Conservation (phyloP, 2,797 vertebrate genomes). For the Sebastes nivosus region DNA sequence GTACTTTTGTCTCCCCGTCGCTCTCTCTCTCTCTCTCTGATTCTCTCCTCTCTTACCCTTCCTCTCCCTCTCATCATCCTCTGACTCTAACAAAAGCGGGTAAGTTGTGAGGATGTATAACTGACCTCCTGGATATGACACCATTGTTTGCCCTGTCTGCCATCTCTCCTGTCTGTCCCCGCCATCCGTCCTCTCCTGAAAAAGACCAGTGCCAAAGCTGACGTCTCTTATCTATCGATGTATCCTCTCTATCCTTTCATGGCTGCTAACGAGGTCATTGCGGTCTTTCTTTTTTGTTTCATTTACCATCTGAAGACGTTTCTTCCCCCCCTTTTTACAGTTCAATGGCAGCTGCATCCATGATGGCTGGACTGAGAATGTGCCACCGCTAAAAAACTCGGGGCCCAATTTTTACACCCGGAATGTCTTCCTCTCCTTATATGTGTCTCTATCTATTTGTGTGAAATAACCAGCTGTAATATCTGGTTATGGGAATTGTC, state of each 20-base stretch:
- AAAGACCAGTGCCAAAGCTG: constrained; percentile 70
- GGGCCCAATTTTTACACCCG: constrained; percentile 53
- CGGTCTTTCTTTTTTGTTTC: constrained; percentile 58
- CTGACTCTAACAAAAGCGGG: constrained; percentile 96
- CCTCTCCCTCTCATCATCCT: constrained; percentile 83
- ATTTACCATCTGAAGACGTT: constrained; percentile 66
- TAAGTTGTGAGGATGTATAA: constrained; percentile 88
- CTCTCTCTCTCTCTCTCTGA: constrained; percentile 79
- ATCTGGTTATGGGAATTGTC: constrained; percentile 75
- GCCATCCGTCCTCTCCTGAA: constrained; percentile 59
- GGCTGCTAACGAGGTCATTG: constrained; percentile 60
- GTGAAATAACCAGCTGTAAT: constrained; percentile 75
- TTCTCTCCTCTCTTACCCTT: constrained; percentile 55
- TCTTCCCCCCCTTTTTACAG: constrained; percentile 77
- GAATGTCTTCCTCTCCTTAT: constrained; percentile 74
- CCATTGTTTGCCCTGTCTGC: constrained; percentile 74
- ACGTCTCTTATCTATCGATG: constrained; percentile 56
- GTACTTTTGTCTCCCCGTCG: constrained; percentile 95
- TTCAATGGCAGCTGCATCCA: constrained; percentile 77
- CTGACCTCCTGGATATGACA: constrained; percentile 83
- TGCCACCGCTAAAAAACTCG: constrained; percentile 62
- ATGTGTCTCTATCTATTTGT: constrained; percentile 72
- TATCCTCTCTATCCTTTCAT: constrained; percentile 59
- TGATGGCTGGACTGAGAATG: constrained; percentile 80
- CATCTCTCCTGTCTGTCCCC: constrained; percentile 67